Evolutionary conservation across 2,888 invertebrate species (phyloP), one percentile per base, ranked within the genome.

Genomic region (Melieria picta): DNA sequence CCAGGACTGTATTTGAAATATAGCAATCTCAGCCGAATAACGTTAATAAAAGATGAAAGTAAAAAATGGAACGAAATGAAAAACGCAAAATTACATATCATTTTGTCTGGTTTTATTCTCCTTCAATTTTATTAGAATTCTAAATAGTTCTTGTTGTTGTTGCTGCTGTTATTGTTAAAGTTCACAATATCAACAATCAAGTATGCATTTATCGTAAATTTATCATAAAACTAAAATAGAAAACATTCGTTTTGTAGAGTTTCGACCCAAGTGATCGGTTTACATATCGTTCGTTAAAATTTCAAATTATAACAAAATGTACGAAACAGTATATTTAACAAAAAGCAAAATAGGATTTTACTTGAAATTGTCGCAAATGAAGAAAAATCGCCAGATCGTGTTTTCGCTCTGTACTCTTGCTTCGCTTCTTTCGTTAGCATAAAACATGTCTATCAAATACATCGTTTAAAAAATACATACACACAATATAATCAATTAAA

Each of bases 391-490:
- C 11, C 5, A 52, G 11, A 52, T 7, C 11, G 13, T 52, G 52
- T 11, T 52, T 52, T 52, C 13, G 52, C 10, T 52, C 5, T 52
- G 4, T 7, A 13, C 13, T 52, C 13, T 52, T 52, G 52, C 13
- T 52, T 52, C 3, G 3, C 3, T 30, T 30, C 30, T 30, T 30
- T 30, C 30, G 30, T 9, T 9, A 52, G 6, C 6, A 52, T 52
- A 13, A 52, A 13, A 52, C 52, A 52, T 52, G 56, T 65, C 56
- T 69, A 52, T 52, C 56, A 63, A 48, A 69, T 69, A 69, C 56
- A 63, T 43, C 42, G 13, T 57, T 63, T 62, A 69, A 11, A 52
- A 69, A 69, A 69, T 55, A 56, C 56, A 69, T 69, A 63, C 62
- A 62, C 63, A 63, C 47, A 45, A 47, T 16, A n/a, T 55, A 69